Percentiles rank a stretch among this genome's conserved stretches.
These are phyloP conservation scores for Crocallis elinguaria DNA, from an alignment of 2,888 invertebrate species.

Conservation along the genomic window DNA sequence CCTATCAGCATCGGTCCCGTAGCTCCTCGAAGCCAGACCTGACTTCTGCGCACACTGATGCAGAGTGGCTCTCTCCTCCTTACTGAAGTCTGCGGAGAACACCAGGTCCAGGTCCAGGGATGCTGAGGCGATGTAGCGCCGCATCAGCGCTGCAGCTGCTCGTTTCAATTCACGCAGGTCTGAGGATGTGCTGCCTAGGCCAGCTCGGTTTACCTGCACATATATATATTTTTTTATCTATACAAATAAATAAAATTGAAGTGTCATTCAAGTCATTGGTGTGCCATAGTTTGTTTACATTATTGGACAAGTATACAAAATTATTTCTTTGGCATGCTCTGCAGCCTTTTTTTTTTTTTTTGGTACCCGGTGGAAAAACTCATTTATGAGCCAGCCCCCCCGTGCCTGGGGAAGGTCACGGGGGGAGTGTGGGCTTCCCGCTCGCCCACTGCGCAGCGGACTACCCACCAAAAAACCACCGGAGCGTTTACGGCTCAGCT, in stretches of 20 bases:
- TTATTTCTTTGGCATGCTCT: no score
- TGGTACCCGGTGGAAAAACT: no score
- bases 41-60: slow-evolving; percentile 81
- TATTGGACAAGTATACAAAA: no score
- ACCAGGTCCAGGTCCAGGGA: slow-evolving; percentile 84
- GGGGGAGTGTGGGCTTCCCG: no score
- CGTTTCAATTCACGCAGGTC: slow-evolving; percentile 52
- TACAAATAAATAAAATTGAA: neutral
- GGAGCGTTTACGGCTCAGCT: no score
- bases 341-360: no score
- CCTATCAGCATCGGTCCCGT: slow-evolving; percentile 55
- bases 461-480: no score
- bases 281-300: no score
- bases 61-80: slow-evolving; percentile 86
- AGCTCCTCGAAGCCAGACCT: slow-evolving; percentile 79
- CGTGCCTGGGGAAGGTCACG: no score
- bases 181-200: slow-evolving; percentile 58
- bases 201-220: slow-evolving; percentile 68
- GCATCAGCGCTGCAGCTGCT: slow-evolving; percentile 59
- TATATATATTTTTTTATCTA: no score
- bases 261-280: neutral
- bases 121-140: slow-evolving; percentile 60
- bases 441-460: no score
- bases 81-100: slow-evolving; percentile 84
- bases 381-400: no score